Base-by-base conservation (phyloP, 2,888 invertebrate genomes). In the Drosophila lutescens region DNA sequence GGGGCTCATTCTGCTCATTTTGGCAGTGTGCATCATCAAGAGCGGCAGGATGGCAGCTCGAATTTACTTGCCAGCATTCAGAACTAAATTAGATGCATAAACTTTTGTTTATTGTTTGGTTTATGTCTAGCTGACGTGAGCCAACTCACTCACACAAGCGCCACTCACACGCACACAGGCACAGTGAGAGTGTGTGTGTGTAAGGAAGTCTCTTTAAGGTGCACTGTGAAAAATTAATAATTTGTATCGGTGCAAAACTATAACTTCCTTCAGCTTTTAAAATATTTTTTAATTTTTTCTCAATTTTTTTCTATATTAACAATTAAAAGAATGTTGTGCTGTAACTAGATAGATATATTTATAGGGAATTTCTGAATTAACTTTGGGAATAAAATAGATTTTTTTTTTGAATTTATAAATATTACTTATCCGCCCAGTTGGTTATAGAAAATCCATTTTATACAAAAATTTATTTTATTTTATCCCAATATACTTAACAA, bases 21-120 rank as follows among this genome's bases (percentile, higher is more conserved):
- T 53, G 67, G 58, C 54, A 44, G 56, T 51, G 54, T 56, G 47
- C 74, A 51, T 74, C 75, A 67, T 75, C 67, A 49, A 40, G 67
- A 38, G 43, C 38, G 26, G 41, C 36, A 26, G 51, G 12, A 32
- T 59, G 34, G 23, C 47, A 43, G 58, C 56, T 56, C 59, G 41
- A 74, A 77, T 51, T 77, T 57, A 74, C 59, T 77, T 73, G 73
- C 49, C 77, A 78, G 71, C 79, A 56, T 74, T 74, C 77, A 72
- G 79, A 77, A 73, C 77, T 78, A 70, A 78, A 78, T 78, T 78
- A 78, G 78, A 80, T 61, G 75, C 78, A 74, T 74, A 74, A 78
- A 78, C 78, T 78, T 78, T 63, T 80, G 70, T 78, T 78, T 78
- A 78, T 78, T 78, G 78, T 74, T 66, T 49, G 60, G 80, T 80